Percentiles rank a stretch among this genome's conserved stretches.
phyloP scores from a whole-genome alignment of 2,888 invertebrate species.

The Caenorhabditis wallacei region DNA sequence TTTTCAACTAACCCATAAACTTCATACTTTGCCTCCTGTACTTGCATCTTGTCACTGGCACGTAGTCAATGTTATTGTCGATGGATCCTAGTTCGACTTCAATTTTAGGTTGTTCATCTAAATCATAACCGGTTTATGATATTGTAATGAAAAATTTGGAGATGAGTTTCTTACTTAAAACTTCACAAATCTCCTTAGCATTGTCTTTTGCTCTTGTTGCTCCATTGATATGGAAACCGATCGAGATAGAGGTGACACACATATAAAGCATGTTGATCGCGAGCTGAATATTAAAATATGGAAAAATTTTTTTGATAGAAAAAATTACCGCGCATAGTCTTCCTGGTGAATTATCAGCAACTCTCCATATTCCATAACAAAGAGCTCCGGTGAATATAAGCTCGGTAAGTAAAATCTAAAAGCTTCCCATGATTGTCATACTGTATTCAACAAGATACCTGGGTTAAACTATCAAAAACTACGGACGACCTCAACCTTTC shows the following conservation, averaged over 20 bases:
- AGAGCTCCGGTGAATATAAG: constrained; percentile 82
- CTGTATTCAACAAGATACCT: constrained; percentile 57
- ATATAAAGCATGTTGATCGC: constrained; percentile 82
- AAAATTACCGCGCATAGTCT: constrained; percentile 76
- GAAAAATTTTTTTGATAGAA: neutral
- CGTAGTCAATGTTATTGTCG: constrained; percentile 65
- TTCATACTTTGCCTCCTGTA: constrained; percentile 73
- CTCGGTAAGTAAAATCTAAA: constrained; percentile 80
- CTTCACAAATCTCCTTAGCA: constrained; percentile 77
- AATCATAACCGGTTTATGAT: constrained; percentile 18
- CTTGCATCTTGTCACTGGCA: constrained; percentile 66
- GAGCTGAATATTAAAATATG: constrained; percentile 67
- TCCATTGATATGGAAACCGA: constrained; percentile 82
- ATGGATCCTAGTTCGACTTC: constrained; percentile 66
- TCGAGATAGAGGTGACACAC: constrained; percentile 81
- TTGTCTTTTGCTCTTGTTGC: constrained; percentile 78
- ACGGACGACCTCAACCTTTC: constrained; percentile 80
- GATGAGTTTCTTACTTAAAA: constrained; percentile 65
- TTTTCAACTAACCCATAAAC: constrained; percentile 64
- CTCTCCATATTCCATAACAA: constrained; percentile 81
- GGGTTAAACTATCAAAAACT: constrained; percentile 81
- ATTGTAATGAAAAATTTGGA: too few relatives aligned
- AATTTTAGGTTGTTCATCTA: constrained; percentile 71
- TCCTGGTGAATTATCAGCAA: constrained; percentile 80
- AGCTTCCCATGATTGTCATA: neutral